These are phyloP conservation scores for Trichopria drosophilae DNA, from an alignment of 2,888 invertebrate genomes.

Conservation along the genomic window DNA sequence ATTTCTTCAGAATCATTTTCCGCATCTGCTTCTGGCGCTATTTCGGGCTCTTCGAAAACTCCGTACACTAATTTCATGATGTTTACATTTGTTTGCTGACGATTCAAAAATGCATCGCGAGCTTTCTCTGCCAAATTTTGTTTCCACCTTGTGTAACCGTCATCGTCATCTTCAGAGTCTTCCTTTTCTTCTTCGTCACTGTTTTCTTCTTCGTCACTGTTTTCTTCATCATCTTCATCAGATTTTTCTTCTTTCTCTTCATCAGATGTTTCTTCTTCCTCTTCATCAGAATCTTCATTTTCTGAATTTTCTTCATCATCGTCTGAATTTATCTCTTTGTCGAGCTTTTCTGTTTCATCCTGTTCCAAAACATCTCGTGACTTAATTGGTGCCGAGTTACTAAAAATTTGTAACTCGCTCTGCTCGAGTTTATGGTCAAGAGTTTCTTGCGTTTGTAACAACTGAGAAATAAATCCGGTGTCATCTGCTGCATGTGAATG, in stretches of 20 bases:
- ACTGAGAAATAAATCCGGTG: conserved; percentile 73
- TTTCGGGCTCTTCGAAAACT: conserved; percentile 54
- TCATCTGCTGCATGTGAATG: conserved; percentile 77
- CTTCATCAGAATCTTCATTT: conserved; percentile 56
- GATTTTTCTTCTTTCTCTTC: conserved; percentile 43
- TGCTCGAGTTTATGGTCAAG: conserved; percentile 87
- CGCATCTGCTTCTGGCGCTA: conserved; percentile 52
- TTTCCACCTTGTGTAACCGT: conserved; percentile 71
- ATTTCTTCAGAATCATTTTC: conserved; percentile 65
- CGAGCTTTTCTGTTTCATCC: conserved; percentile 40
- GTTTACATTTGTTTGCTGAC: conserved; percentile 75
- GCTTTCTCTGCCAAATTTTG: conserved; percentile 82
- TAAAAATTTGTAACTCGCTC: conserved; percentile 84
- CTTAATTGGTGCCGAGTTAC: conserved; percentile 73
- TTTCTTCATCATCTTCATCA: conserved; percentile 43
- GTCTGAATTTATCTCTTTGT: conserved; percentile 38
- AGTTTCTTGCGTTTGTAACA: conserved; percentile 82
- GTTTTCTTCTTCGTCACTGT: conserved; percentile 25
- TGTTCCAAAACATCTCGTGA: conserved; percentile 56
- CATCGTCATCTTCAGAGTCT: conserved; percentile 24
- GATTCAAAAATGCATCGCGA: conserved; percentile 75
- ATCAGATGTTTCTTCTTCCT: conserved; percentile 30
- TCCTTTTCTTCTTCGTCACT: too few species aligned
- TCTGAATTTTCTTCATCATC: conserved; percentile 25
- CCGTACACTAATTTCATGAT: conserved; percentile 87